Conservation (phyloP, 2,888 invertebrate genomes). For the Drosophila trichaetosa region DNA sequence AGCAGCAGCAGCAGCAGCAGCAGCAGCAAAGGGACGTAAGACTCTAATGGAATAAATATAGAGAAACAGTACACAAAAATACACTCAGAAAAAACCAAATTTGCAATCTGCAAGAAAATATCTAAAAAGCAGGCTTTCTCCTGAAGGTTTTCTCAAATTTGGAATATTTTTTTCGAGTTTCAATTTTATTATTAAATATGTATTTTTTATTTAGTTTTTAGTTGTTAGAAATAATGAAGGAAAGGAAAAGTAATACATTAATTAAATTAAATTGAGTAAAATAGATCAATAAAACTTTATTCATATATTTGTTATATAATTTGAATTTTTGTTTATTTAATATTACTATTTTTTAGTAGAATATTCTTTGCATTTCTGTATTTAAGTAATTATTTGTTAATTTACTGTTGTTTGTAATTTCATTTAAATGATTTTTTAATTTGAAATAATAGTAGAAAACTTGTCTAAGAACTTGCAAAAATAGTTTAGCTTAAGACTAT, state of each 20-base stretch:
- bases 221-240: no score
- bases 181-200: neutral
- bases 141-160: neutral
- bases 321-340: neutral
- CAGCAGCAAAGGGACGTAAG: slow-evolving; percentile 55
- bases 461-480: no score
- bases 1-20: slow-evolving; percentile 44
- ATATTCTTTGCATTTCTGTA: neutral
- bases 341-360: neutral
- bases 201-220: neutral
- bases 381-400: neutral
- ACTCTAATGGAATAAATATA: slow-evolving; percentile 62
- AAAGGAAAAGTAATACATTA: neutral
- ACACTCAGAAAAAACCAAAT: neutral
- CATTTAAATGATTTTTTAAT: neutral
- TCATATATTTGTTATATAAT: neutral
- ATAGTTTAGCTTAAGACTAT: neutral
- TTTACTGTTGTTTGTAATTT: neutral
- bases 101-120: no score
- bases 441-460: neutral
- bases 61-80: slow-evolving; percentile 21
- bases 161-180: neutral
- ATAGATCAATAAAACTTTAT: neutral
- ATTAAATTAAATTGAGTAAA: neutral
- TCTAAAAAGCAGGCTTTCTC: neutral